Conservation (phyloP, 2,113 vertebrate genomes). For the Stercorarius parasiticus region DNA sequence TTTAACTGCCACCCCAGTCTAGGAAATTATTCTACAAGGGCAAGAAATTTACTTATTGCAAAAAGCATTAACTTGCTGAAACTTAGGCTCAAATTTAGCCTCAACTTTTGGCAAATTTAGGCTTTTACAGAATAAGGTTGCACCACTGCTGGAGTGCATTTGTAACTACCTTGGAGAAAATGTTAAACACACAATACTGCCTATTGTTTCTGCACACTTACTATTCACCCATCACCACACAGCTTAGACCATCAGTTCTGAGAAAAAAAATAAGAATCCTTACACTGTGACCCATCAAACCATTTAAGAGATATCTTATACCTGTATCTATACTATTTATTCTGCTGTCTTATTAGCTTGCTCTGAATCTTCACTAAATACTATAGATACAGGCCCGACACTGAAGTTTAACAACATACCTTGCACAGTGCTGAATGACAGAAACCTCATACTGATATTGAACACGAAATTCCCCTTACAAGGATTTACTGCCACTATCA, state of each 20-base stretch:
- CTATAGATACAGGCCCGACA: background rate
- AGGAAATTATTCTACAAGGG: background rate
- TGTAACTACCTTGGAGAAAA: background rate
- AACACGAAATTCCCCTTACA: background rate
- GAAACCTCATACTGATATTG: background rate
- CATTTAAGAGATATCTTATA: background rate
- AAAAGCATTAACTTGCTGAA: background rate
- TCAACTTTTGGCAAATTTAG: background rate
- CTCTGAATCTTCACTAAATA: background rate
- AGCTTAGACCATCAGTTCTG: background rate
- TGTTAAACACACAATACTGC: background rate
- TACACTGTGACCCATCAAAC: background rate
- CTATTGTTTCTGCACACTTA: background rate
- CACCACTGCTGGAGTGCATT: background rate
- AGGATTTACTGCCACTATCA: background rate
- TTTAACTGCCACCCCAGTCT: background rate
- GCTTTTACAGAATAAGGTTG: background rate
- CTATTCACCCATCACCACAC: background rate
- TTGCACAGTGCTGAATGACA: background rate
- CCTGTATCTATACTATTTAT: background rate
- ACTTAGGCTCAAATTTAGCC: background rate
- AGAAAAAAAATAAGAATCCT: background rate
- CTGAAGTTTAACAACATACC: background rate
- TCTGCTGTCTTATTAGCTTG: background rate
- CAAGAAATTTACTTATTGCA: background rate